Evolutionary conservation across 2,113 vertebrate species (phyloP).

Genomic region (Sturnus vulgaris): DNA sequence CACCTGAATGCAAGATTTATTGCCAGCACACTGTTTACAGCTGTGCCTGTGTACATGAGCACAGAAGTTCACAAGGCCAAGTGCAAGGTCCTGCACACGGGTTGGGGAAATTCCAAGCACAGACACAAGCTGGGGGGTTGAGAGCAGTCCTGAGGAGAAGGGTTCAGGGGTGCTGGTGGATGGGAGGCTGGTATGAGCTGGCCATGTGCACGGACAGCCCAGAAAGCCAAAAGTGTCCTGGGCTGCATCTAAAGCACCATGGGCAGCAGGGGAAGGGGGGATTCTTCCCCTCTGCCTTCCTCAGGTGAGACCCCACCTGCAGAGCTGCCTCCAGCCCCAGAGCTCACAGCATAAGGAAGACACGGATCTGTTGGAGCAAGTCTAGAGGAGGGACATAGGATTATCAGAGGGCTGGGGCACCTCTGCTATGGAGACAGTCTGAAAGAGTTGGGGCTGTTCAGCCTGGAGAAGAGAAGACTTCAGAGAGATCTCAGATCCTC

Average conservation of each 20-base stretch:
- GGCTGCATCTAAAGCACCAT: not conserved
- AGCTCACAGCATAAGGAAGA: not conserved
- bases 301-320: not conserved
- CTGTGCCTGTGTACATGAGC: not conserved
- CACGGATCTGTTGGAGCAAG: accelerated
- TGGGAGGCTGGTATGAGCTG: not conserved
- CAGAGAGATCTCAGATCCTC: accelerated
- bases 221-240: not conserved
- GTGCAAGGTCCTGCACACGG: not conserved
- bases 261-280: not conserved
- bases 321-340: not conserved
- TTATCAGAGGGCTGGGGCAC: not conserved
- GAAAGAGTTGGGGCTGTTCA: not conserved
- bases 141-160: not conserved
- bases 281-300: not conserved
- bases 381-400: not conserved
- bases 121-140: not conserved
- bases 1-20: not conserved
- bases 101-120: not conserved
- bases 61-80: not conserved
- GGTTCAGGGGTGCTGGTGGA: not conserved
- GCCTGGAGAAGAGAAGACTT: not conserved
- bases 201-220: not conserved
- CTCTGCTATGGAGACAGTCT: not conserved
- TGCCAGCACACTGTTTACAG: not conserved